A percentile compares a stretch with the other conserved stretches of the same genome.
Conservation (phyloP, 2,888 invertebrate species). For the Cryptophagus acutangulus region DNA sequence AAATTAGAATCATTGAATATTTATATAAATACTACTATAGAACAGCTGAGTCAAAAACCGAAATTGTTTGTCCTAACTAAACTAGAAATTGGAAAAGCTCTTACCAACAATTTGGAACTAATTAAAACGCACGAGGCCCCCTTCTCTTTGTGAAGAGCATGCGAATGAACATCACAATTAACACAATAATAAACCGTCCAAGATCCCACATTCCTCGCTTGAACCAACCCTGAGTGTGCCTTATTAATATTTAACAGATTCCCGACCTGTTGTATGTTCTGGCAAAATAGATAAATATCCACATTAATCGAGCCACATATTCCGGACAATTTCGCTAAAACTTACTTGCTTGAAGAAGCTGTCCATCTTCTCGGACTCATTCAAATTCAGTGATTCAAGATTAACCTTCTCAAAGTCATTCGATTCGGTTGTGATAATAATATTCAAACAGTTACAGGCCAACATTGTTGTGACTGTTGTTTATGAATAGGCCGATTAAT, state of each 20-base stretch:
- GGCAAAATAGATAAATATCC: conserved; percentile 24
- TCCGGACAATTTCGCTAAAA: background rate
- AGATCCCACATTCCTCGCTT: conserved; percentile 53
- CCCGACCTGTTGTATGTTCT: conserved; percentile 54
- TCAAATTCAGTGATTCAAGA: conserved; percentile 54
- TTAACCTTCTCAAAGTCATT: conserved; percentile 54
- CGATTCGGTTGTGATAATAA: conserved; percentile 59
- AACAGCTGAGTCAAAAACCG: too few relatives aligned
- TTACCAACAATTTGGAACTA: conserved; percentile 56
- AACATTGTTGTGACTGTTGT: conserved; percentile 48
- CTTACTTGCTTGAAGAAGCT: conserved; percentile 64
- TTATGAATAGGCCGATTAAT: background rate
- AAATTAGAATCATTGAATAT: too few relatives aligned
- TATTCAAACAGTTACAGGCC: conserved; percentile 75
- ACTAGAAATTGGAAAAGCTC: too few relatives aligned
- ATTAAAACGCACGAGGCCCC: conserved; percentile 53
- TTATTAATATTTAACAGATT: conserved; percentile 52
- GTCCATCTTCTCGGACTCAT: conserved; percentile 58
- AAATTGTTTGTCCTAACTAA: too few relatives aligned
- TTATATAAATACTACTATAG: too few relatives aligned
- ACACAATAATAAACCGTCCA: conserved; percentile 61
- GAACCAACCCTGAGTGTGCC: conserved; percentile 56
- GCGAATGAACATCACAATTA: conserved; percentile 60
- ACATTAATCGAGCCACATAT: conserved; percentile 1
- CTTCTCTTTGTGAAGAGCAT: conserved; percentile 58